phyloP scores from a whole-genome alignment of 1,140 invertebrate genomes.

The Magallana angulata region DNA sequence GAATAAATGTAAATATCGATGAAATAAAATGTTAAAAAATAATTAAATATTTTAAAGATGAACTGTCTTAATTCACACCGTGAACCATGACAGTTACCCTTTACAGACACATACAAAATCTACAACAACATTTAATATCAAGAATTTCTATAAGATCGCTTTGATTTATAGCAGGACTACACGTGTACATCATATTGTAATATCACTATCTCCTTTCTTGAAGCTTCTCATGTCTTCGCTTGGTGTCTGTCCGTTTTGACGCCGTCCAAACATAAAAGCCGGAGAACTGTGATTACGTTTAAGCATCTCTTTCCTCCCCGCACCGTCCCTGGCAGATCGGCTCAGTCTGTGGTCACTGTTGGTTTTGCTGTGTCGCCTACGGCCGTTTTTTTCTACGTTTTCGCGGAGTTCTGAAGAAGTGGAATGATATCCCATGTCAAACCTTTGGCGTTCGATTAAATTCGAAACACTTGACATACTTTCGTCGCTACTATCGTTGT shows the following conservation, averaged over 20 bases:
- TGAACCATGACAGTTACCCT: no score
- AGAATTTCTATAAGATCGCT: no score
- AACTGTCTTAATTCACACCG: no score
- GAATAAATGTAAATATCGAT: no score
- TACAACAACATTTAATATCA: no score
- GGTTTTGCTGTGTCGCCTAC: neutral
- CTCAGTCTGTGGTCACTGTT: neutral
- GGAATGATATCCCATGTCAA: neutral
- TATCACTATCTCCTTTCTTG: neutral
- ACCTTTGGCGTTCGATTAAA: neutral
- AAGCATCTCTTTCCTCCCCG: neutral
- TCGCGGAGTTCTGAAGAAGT: neutral
- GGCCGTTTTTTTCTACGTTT: neutral
- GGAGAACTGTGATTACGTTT: conserved; percentile 12
- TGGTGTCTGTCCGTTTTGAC: neutral
- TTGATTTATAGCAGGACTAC: no score
- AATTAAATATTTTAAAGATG: no score
- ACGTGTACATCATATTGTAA: neutral
- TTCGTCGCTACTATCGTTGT: conserved; percentile 9
- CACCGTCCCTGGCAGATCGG: neutral
- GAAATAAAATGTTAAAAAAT: no score
- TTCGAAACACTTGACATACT: conserved; percentile 34
- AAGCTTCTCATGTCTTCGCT: neutral
- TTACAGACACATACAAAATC: no score
- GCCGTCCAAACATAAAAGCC: neutral